phyloP scores from a whole-genome alignment of 2,113 vertebrate species.

The Petrocephalus microphthalmus region DNA sequence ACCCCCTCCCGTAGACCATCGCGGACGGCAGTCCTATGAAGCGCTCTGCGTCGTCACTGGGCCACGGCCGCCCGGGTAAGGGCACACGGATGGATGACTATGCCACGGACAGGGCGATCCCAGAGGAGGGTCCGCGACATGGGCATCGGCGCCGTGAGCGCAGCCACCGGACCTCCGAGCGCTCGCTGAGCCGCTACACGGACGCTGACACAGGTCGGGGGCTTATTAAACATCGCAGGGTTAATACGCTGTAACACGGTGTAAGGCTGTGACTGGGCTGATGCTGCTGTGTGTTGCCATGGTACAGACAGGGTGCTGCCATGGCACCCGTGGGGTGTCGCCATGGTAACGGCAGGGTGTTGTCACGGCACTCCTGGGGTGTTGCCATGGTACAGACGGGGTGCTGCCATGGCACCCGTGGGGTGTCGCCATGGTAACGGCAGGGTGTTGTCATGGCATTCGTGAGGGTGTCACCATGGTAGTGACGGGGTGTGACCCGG shows the following conservation, averaged over 20 bases:
- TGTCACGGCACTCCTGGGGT: not conserved
- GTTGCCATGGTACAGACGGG: not conserved
- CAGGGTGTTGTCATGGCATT: not conserved
- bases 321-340: not conserved
- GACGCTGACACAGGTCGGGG: conserved; percentile 79
- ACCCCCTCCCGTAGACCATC: conserved; percentile 68
- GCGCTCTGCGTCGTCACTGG: conserved; percentile 80
- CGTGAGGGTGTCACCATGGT: not conserved
- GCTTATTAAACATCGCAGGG: not conserved
- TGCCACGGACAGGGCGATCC: conserved; percentile 69
- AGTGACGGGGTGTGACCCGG: not conserved
- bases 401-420: not conserved
- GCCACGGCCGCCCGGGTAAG: conserved; percentile 68
- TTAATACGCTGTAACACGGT: not conserved
- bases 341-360: not conserved
- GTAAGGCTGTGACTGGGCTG: not conserved
- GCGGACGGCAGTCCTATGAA: conserved; percentile 86
- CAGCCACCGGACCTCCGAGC: conserved; percentile 73
- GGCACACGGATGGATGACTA: conserved; percentile 73
- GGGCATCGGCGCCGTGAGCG: conserved; percentile 78
- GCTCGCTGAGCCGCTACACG: conserved; percentile 77
- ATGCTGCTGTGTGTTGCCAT: not conserved
- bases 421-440: not conserved
- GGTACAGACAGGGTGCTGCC: not conserved
- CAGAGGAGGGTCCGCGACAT: conserved; percentile 74